These are phyloP conservation scores for Actias luna DNA, from an alignment of 2,888 invertebrate genomes.

Conservation along the genomic window DNA sequence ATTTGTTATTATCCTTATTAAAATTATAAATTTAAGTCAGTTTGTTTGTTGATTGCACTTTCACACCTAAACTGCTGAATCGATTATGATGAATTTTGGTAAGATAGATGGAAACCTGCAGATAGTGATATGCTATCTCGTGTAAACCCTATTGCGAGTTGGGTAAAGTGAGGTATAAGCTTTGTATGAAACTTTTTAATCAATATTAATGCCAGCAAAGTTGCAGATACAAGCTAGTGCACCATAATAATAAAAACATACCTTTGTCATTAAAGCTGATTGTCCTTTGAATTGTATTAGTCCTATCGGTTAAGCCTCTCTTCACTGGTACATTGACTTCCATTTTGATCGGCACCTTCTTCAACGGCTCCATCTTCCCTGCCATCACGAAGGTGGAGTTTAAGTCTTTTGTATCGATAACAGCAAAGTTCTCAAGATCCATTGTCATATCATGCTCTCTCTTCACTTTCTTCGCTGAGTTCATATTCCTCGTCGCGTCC, in stretches of 20 bases:
- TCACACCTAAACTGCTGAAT: too few species aligned
- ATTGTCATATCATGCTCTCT: conserved; percentile 39
- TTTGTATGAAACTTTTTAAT: too few species aligned
- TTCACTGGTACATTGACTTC: conserved; percentile 37
- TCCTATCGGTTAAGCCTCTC: conserved; percentile 59
- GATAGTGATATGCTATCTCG: too few species aligned
- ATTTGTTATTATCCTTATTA: too few species aligned
- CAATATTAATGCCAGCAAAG: too few species aligned
- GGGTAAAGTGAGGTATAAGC: too few species aligned
- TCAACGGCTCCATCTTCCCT: conserved; percentile 53
- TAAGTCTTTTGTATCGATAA: conserved; percentile 60
- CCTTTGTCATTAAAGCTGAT: conserved; percentile 61
- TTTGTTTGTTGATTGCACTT: too few species aligned
- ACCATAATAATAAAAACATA: conserved; percentile 30
- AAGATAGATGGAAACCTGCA: too few species aligned
- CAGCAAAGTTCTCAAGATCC: conserved; percentile 53
- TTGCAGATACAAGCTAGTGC: not conserved
- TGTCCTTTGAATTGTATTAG: conserved; percentile 56
- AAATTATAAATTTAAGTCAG: too few species aligned
- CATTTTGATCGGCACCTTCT: conserved; percentile 34
- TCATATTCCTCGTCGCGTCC: conserved; percentile 54
- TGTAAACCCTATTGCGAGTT: too few species aligned
- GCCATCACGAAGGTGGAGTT: conserved; percentile 74
- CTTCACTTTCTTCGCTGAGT: conserved; percentile 66
- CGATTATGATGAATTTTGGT: too few species aligned